A percentile compares a stretch with the other conserved stretches of the same genome.
These are phyloP conservation scores for Tiphia femorata DNA, from an alignment of 2,888 invertebrate species.

Conservation along the genomic window DNA sequence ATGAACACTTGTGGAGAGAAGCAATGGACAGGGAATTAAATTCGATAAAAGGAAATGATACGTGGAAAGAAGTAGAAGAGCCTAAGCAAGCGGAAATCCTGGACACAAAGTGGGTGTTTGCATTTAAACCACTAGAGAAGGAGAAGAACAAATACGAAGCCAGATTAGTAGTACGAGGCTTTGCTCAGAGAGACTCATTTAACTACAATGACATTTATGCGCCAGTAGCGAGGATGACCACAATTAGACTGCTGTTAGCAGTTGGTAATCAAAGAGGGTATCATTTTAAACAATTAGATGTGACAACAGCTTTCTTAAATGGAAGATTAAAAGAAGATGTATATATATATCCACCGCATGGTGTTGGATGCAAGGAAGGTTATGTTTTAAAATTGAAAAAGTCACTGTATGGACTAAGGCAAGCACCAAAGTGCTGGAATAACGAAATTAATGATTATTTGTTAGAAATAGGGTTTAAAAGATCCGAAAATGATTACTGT, in stretches of 20 bases:
- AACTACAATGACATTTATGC: slow-evolving; percentile 52
- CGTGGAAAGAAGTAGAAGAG: slow-evolving; percentile 7
- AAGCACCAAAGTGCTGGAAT: slow-evolving; percentile 14
- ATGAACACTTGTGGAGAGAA: background rate
- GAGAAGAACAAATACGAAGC: slow-evolving; percentile 48
- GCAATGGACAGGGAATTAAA: slow-evolving; percentile 19
- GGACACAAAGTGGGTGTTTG: slow-evolving; percentile 37
- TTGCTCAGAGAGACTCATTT: slow-evolving; percentile 43
- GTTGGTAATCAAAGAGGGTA: slow-evolving; percentile 44
- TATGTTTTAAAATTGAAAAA: slow-evolving; percentile 18
- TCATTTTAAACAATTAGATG: slow-evolving; percentile 34
- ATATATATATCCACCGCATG: slow-evolving; percentile 26
- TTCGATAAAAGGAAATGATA: slow-evolving; percentile 35
- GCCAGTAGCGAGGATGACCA: slow-evolving; percentile 45
- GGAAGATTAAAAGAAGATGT: slow-evolving; percentile 26
- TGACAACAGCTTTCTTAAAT: slow-evolving; percentile 37
- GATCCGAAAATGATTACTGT: slow-evolving; percentile 1
- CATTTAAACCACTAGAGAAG: slow-evolving; percentile 42
- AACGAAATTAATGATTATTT: background rate
- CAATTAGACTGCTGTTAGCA: slow-evolving; percentile 41
- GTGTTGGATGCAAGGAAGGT: slow-evolving; percentile 5
- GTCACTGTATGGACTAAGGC: slow-evolving; percentile 20
- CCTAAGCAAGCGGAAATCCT: slow-evolving; percentile 25
- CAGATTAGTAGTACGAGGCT: slow-evolving; percentile 36
- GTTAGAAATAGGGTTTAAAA: background rate